These are phyloP conservation scores for Remorina albescens DNA, from an alignment of 2,797 vertebrate species.

Conservation along the genomic window DNA sequence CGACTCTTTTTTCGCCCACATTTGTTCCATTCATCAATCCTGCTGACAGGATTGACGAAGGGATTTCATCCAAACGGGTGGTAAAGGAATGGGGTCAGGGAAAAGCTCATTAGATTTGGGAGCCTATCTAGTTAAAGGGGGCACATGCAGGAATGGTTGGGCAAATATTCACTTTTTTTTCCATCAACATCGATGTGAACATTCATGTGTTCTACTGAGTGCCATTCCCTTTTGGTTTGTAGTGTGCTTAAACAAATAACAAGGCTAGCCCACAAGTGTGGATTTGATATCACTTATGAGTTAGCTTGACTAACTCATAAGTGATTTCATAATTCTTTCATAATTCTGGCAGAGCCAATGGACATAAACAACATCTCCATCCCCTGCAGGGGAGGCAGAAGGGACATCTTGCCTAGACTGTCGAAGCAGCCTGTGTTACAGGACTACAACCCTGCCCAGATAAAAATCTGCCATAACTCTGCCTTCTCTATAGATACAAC, in stretches of 20 bases:
- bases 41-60: no score
- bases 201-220: no score
- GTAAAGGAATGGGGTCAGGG: no score
- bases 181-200: no score
- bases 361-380: slow-evolving; percentile 41
- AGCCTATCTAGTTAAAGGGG: background rate
- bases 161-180: background rate
- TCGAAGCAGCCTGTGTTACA: slow-evolving; percentile 24
- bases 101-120: no score
- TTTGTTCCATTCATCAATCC: no score
- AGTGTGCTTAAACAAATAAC: slow-evolving; percentile 43
- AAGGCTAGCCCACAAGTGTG: background rate
- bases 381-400: slow-evolving; percentile 34
- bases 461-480: slow-evolving; percentile 36
- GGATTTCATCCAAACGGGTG: no score
- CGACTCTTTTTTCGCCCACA: no score
- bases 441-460: slow-evolving; percentile 24
- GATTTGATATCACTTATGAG: slow-evolving; percentile 28
- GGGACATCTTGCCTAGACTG: slow-evolving; percentile 23
- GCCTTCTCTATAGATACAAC: slow-evolving; percentile 30
- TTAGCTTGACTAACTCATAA: no score
- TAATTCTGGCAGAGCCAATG: slow-evolving; percentile 50
- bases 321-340: no score
- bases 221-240: slow-evolving; percentile 16
- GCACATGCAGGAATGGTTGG: background rate